Evolutionary conservation across 2,113 vertebrate species (phyloP), one percentile per base, ranked within the genome.

Genomic region (Cyprinus carpio): DNA sequence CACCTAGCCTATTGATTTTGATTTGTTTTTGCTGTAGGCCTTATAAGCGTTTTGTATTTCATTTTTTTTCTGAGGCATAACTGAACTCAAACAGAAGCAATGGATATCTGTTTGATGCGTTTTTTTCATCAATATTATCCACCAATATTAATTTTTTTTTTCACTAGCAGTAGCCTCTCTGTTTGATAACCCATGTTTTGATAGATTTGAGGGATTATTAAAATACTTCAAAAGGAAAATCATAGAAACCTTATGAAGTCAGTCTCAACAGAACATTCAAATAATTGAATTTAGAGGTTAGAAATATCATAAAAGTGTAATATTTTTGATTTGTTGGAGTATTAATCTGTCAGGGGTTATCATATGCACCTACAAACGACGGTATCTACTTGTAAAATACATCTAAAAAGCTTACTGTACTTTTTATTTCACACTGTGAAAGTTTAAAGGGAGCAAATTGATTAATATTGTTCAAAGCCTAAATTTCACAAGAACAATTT

Each of bases 401-500:
- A 34, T 71, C 67, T n/a, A 40, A 71, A n/a, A 40, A n/a, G 34
- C 2, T n/a, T 10, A 40, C n/a, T 40, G 40, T 11, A 23, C 20
- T 11, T 37, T 72, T 40, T 1, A n/a, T 72, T 72, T 72, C 10
- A 31, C 69, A 72, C 10, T 11, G 9, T 5, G 18, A 37, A 37
- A 71, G 67, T 71, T 18, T 1, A 76, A 54, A 3, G 1, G 3
- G 3, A 31, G 2, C 3, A 8, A 23, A 37, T n/a, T 37, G 1
- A 31, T 54, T 20, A 34, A 37, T 37, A 51, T 12, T 51, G 13
- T 18, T 20, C 16, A 71, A 76, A 54, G 74, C 75, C 23, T 65
- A 75, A 49, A 86, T 86, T 86, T 87, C 86, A 89, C 88, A 82
- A 86, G 65, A 78, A 86, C 85, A 51, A 80, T 87, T 89, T 86